phyloP scores from a whole-genome alignment of 2,888 invertebrate genomes.

The Hetaerina titia region DNA sequence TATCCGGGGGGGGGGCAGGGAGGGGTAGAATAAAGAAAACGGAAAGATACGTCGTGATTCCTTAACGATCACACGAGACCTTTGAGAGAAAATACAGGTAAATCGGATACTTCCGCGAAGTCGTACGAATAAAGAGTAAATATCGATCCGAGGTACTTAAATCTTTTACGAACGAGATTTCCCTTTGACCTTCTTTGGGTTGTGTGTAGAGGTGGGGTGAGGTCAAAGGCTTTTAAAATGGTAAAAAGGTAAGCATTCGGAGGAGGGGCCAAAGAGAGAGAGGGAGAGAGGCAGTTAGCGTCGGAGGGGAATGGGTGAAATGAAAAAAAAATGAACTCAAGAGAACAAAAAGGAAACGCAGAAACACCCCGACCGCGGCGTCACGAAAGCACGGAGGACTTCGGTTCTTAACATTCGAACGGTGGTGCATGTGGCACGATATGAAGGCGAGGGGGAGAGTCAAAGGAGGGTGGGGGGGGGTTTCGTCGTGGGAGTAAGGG shows the following conservation, averaged over 20 bases:
- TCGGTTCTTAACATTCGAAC: too few relatives aligned
- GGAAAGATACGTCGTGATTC: neutral
- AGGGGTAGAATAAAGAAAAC: neutral
- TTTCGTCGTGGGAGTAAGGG: neutral
- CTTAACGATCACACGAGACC: neutral
- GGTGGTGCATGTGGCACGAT: neutral
- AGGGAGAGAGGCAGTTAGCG: neutral
- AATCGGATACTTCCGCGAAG: constrained; percentile 18
- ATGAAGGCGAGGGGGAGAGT: neutral
- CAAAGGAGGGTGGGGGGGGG: too few relatives aligned
- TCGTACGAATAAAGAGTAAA: neutral
- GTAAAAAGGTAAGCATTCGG: neutral
- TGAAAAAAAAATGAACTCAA: too few relatives aligned
- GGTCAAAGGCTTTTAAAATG: too few relatives aligned
- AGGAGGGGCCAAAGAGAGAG: neutral
- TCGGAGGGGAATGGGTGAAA: too few relatives aligned
- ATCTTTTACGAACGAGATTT: constrained; percentile 3
- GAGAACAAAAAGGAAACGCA: too few relatives aligned
- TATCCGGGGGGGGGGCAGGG: too few relatives aligned
- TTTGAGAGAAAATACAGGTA: neutral
- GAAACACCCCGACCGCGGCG: too few relatives aligned
- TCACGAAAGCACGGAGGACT: neutral
- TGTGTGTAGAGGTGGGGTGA: neutral
- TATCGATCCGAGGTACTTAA: neutral
- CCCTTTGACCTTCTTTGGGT: neutral